Evolutionary conservation across 2,888 invertebrate genomes (phyloP).

Genomic region (Bimastos eiseni): DNA sequence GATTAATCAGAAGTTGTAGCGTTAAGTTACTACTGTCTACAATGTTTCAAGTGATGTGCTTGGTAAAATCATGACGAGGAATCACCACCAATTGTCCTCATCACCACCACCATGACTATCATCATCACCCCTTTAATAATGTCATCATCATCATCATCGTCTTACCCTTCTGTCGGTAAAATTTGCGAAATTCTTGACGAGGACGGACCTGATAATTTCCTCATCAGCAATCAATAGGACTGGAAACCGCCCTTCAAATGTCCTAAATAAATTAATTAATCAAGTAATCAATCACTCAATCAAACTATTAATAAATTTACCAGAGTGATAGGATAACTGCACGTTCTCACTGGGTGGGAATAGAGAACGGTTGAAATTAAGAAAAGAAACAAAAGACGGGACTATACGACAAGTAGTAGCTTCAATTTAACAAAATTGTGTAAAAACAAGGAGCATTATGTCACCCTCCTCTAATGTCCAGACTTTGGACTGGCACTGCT

Average conservation of each 20-base stretch:
- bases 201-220: background rate
- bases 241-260: background rate
- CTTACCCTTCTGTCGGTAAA: slow-evolving; percentile 18
- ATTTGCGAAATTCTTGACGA: slow-evolving; percentile 16
- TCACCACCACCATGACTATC: background rate
- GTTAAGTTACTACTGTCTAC: too few relatives aligned
- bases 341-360: background rate
- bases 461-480: too few relatives aligned
- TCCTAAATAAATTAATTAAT: background rate
- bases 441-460: too few relatives aligned
- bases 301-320: background rate
- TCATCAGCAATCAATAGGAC: background rate
- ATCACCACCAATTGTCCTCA: background rate
- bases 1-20: too few relatives aligned
- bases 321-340: background rate
- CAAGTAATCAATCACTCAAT: too few relatives aligned
- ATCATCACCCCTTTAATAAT: background rate
- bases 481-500: too few relatives aligned
- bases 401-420: too few relatives aligned
- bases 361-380: background rate
- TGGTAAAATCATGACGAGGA: background rate
- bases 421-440: too few relatives aligned
- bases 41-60: too few relatives aligned
- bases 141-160: background rate
- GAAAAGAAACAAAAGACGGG: too few relatives aligned